These are phyloP conservation scores for Alloscopus bannaensis DNA, from an alignment of 2,888 invertebrate genomes.

Conservation along the genomic window DNA sequence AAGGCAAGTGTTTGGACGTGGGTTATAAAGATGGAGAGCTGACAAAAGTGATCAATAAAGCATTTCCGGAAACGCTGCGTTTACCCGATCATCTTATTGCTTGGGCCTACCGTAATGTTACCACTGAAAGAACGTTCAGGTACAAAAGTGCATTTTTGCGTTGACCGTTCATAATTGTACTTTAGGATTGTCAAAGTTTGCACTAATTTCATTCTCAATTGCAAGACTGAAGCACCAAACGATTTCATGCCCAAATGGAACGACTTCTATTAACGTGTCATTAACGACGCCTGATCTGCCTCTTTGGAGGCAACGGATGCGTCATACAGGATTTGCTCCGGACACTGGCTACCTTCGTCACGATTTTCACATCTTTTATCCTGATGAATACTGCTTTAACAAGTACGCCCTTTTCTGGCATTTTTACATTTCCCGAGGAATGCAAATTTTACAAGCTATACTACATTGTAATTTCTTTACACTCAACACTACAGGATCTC, in stretches of 20 bases:
- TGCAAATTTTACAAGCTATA: conserved; percentile 6
- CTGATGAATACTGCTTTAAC: conserved; percentile 69
- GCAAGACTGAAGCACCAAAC: conserved; percentile 34
- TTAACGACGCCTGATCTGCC: conserved; percentile 9
- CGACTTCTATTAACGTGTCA: conserved; percentile 31
- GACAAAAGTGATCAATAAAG: not conserved
- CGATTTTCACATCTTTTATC: conserved; percentile 65
- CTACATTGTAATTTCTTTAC: not conserved
- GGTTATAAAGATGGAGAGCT: conserved; percentile 8
- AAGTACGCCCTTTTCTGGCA: conserved; percentile 42
- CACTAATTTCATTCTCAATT: not conserved
- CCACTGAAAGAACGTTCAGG: conserved; percentile 33
- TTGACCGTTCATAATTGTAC: not conserved
- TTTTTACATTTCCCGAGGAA: not conserved
- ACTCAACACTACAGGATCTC: conserved; percentile 22
- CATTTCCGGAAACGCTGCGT: conserved; percentile 36
- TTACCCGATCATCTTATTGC: conserved; percentile 42
- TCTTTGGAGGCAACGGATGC: not conserved
- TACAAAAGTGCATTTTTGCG: not conserved
- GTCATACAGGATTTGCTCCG: conserved; percentile 17
- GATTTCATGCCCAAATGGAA: conserved; percentile 60
- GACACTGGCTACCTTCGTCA: conserved; percentile 64
- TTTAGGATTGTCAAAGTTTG: not conserved
- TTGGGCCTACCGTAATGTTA: conserved; percentile 29
- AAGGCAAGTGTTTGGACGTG: conserved; percentile 29